Evolutionary conservation across 1,140 invertebrate genomes (phyloP).

Genomic region (Ruditapes philippinarum): DNA sequence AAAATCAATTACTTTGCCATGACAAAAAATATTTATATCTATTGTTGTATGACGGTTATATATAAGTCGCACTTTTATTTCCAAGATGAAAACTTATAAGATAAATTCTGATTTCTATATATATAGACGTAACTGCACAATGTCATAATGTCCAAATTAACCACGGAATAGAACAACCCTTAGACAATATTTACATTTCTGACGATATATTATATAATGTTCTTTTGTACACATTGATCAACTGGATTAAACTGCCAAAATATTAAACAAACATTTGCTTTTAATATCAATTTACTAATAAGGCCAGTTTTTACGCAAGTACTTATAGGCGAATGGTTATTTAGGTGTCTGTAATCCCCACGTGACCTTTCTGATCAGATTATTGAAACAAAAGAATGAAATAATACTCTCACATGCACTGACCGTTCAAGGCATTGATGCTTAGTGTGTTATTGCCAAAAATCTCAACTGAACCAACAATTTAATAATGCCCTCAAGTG

Average conservation of each 20-base stretch:
- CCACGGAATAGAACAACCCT: background rate
- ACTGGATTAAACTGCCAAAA: background rate
- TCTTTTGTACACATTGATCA: background rate
- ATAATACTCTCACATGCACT: background rate
- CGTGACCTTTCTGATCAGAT: conserved; percentile 1
- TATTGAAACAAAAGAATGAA: background rate
- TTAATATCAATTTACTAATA: background rate
- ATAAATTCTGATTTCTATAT: too few species aligned
- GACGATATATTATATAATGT: background rate
- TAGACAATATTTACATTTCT: background rate
- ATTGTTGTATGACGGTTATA: too few species aligned
- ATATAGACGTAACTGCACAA: background rate
- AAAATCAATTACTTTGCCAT: too few species aligned
- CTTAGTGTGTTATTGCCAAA: too few species aligned
- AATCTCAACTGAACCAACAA: too few species aligned
- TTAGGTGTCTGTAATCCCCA: background rate
- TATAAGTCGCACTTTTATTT: too few species aligned
- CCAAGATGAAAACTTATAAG: too few species aligned
- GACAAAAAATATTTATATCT: too few species aligned
- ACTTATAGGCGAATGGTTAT: background rate
- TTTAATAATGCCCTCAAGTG: too few species aligned
- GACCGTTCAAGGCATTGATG: too few species aligned
- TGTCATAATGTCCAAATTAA: conserved; percentile 10
- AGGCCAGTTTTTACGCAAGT: background rate
- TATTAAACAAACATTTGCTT: background rate